Evolutionary conservation across 2,797 vertebrate genomes (phyloP).

Genomic region (Nannoperca australis): DNA sequence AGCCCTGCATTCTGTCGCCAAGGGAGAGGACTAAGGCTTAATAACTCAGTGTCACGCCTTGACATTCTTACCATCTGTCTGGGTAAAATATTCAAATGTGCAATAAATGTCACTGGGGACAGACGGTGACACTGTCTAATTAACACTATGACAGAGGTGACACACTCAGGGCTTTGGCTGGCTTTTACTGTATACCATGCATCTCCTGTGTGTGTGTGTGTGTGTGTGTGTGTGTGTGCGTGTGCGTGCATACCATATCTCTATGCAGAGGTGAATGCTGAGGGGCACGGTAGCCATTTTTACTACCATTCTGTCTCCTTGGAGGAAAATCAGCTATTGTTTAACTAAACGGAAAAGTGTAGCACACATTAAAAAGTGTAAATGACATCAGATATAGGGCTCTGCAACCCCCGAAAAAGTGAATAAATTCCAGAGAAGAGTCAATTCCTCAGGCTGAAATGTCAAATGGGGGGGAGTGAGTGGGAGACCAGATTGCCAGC

Average conservation of each 20-base stretch:
- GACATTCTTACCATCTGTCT: constrained; percentile 91
- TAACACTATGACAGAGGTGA: constrained; percentile 88
- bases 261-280: constrained; percentile 58
- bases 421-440: constrained; percentile 83
- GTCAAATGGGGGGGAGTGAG: constrained; percentile 67
- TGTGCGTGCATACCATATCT: constrained; percentile 17
- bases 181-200: constrained; percentile 75
- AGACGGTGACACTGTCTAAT: constrained; percentile 88
- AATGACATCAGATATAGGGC: constrained; percentile 80
- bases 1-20: constrained; percentile 79
- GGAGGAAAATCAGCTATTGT: constrained; percentile 66
- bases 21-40: constrained; percentile 84
- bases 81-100: constrained; percentile 90
- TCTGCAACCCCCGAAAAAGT: constrained; percentile 72
- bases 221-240: constrained; percentile 29
- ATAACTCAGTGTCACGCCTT: constrained; percentile 89
- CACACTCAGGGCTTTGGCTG: constrained; percentile 80
- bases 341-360: constrained; percentile 63
- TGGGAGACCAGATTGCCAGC: constrained; percentile 55
- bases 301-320: constrained; percentile 57
- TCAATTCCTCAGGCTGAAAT: constrained; percentile 82
- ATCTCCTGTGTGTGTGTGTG: constrained; percentile 30
- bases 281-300: constrained; percentile 52
- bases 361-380: constrained; percentile 69
- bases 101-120: constrained; percentile 88